These are phyloP conservation scores for Oeneis ivallda DNA, from an alignment of 2,888 invertebrate genomes.

Conservation along the genomic window DNA sequence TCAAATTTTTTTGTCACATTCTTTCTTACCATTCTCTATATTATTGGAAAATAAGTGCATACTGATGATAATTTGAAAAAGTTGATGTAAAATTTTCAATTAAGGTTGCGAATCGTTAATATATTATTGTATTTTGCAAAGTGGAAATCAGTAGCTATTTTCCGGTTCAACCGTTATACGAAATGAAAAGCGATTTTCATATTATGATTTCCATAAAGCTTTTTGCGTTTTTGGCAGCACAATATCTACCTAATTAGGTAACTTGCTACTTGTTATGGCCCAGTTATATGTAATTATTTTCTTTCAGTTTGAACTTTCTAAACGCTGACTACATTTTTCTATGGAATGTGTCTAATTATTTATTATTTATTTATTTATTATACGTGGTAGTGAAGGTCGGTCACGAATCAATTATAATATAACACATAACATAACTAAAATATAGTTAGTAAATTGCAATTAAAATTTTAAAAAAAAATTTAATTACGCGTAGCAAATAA, in stretches of 20 bases:
- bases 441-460: no score
- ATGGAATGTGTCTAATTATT: background rate
- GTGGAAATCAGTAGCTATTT: conserved; percentile 20
- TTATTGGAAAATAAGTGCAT: background rate
- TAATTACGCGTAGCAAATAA: no score
- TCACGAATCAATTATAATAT: background rate
- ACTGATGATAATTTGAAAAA: background rate
- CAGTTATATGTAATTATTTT: conserved; percentile 4
- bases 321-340: background rate
- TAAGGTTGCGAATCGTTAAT: background rate
- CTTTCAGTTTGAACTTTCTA: background rate
- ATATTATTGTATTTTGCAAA: conserved; percentile 13
- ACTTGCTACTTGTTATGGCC: background rate
- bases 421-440: no score
- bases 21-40: no score
- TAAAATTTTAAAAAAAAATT: no score
- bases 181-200: conserved; percentile 19
- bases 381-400: background rate
- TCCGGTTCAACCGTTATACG: conserved; percentile 8
- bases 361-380: background rate
- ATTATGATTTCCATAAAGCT: conserved; percentile 2
- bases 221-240: background rate
- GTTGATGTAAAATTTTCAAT: conserved; percentile 12
- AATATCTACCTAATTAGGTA: background rate
- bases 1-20: no score